These are phyloP conservation scores for Myotis findleyi DNA, from an alignment of 2,797 vertebrate genomes.

Conservation along the genomic window DNA sequence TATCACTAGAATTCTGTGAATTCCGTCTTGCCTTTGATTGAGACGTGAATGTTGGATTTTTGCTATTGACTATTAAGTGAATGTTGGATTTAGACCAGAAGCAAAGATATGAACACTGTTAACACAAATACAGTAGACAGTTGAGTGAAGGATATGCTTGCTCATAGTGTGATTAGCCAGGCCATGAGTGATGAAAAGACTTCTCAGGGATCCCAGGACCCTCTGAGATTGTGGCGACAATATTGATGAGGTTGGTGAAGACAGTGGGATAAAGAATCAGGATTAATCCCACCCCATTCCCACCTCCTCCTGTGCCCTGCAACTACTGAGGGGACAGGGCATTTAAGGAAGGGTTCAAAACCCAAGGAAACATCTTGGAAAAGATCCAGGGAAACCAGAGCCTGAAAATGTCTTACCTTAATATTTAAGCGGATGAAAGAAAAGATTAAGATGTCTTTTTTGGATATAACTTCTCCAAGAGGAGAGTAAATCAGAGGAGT, in stretches of 20 bases:
- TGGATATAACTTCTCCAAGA: conserved; percentile 17
- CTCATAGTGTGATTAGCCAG: neutral
- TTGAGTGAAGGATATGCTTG: neutral
- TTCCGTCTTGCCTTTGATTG: conserved; percentile 9
- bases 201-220: neutral
- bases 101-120: conserved; percentile 17
- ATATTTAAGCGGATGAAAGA: conserved; percentile 69
- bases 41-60: neutral
- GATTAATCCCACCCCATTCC: neutral
- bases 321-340: neutral
- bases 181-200: neutral
- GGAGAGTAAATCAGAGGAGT: conserved; percentile 1
- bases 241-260: neutral
- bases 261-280: neutral
- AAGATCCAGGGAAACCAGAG: conserved; percentile 61
- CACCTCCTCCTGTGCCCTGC: neutral
- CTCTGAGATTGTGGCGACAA: neutral
- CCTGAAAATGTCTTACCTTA: conserved; percentile 51
- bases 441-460: conserved; percentile 54
- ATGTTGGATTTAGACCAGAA: conserved; percentile 35
- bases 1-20: neutral
- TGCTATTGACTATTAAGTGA: neutral
- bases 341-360: neutral
- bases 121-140: neutral
- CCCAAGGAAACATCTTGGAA: conserved; percentile 18